Percentiles rank a stretch among this genome's conserved stretches.
These are phyloP conservation scores for Dipodomys ordii DNA, from an alignment of 2,113 vertebrate genomes.

Conservation along the genomic window DNA sequence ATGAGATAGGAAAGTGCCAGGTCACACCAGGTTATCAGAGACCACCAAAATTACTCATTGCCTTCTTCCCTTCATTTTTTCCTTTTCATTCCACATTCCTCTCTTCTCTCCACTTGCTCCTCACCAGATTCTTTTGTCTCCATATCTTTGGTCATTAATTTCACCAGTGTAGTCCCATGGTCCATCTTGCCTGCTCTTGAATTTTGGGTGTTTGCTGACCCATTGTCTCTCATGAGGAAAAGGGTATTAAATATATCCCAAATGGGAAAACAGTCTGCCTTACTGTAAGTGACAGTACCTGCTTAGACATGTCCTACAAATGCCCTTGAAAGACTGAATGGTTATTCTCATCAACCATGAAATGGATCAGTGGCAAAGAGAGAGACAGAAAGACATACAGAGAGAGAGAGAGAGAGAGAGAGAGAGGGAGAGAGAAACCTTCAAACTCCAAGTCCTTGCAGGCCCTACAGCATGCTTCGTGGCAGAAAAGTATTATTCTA, in stretches of 20 bases:
- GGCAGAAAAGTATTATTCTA: not conserved
- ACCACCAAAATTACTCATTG: not conserved
- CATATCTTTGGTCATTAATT: not conserved
- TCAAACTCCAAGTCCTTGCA: not conserved
- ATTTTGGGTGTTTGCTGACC: not conserved
- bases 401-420: not conserved
- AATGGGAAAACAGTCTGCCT: not conserved
- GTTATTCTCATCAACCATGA: not conserved
- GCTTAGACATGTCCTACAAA: not conserved
- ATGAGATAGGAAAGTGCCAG: not conserved
- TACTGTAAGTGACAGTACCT: not conserved
- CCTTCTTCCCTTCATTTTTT: not conserved
- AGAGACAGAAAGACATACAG: not conserved
- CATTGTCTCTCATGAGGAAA: not conserved
- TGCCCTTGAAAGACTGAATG: not conserved
- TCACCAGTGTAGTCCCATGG: fast-evolving
- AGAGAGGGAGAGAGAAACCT: not conserved
- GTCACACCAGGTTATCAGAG: not conserved
- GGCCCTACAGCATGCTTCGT: not conserved
- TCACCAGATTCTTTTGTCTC: not conserved
- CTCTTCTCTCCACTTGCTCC: not conserved
- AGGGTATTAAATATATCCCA: not conserved
- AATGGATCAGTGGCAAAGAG: not conserved
- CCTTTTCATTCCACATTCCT: not conserved
- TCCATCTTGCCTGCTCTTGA: not conserved